Evolutionary conservation across 1,140 invertebrate species (phyloP).

Genomic region (Aplysia californica): DNA sequence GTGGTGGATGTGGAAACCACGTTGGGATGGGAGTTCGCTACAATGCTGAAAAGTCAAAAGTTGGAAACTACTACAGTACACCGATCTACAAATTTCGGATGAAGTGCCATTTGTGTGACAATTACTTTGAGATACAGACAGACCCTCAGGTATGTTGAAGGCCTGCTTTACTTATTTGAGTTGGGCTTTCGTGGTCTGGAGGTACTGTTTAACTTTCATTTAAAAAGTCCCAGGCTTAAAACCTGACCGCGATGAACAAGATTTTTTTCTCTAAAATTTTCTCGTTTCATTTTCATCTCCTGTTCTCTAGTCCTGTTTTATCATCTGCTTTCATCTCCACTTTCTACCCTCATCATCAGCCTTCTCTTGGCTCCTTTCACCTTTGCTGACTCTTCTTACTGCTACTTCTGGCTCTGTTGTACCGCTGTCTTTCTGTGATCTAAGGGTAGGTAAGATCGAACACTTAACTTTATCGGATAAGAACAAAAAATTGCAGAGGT

Average conservation of each 20-base stretch:
- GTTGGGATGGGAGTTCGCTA: slow-evolving; percentile 99
- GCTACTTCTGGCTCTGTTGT: no score
- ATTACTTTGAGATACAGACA: slow-evolving; percentile 98
- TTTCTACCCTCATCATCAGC: no score
- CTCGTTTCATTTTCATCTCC: no score
- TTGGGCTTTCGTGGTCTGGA: not conserved
- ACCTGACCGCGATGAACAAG: not conserved
- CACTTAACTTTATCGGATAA: no score
- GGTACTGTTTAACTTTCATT: not conserved
- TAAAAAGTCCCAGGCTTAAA: not conserved
- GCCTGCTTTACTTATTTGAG: slow-evolving; percentile 13
- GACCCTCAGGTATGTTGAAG: slow-evolving; percentile 87
- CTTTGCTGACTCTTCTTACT: no score
- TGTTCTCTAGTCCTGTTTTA: no score
- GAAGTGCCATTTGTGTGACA: slow-evolving; percentile 98
- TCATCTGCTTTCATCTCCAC: no score
- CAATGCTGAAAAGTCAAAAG: slow-evolving; percentile 98
- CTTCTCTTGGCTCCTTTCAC: no score
- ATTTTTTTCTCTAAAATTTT: no score
- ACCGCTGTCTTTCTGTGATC: no score
- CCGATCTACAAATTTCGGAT: slow-evolving; percentile 98
- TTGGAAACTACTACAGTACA: slow-evolving; percentile 98
- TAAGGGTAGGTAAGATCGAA: no score
- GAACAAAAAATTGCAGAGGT: no score
- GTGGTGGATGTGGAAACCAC: slow-evolving; percentile 96